Evolutionary conservation across 2,113 vertebrate genomes (phyloP).

Genomic region (Heterochromis multidens): DNA sequence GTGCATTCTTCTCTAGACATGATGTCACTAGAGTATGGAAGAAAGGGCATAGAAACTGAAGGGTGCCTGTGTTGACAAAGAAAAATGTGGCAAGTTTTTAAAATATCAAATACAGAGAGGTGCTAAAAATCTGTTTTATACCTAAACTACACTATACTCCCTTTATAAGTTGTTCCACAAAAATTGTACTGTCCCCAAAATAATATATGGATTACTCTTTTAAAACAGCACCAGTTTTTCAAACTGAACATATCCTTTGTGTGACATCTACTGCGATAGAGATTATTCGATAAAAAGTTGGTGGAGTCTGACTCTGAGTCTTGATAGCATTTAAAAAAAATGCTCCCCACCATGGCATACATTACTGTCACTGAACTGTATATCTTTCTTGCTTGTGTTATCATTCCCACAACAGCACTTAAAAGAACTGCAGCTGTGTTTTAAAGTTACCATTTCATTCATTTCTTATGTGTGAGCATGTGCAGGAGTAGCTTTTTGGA

Average conservation of each 20-base stretch:
- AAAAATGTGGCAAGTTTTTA: background rate
- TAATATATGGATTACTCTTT: background rate
- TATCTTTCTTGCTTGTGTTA: background rate
- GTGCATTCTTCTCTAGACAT: conserved; percentile 72
- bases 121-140: background rate
- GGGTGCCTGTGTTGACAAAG: conserved; percentile 12
- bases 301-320: background rate
- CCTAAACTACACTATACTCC: background rate
- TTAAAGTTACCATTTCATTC: background rate
- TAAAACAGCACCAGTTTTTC: background rate
- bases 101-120: background rate
- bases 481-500: background rate
- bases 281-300: background rate
- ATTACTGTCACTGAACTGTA: background rate
- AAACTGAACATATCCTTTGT: background rate
- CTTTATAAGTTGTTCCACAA: background rate
- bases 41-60: background rate
- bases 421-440: background rate
- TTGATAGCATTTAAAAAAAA: background rate
- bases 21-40: background rate
- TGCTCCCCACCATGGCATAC: background rate
- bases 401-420: background rate
- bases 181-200: background rate
- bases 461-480: background rate
- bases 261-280: background rate